phyloP scores from a whole-genome alignment of 2,888 invertebrate genomes.

The Lithosia quadra region DNA sequence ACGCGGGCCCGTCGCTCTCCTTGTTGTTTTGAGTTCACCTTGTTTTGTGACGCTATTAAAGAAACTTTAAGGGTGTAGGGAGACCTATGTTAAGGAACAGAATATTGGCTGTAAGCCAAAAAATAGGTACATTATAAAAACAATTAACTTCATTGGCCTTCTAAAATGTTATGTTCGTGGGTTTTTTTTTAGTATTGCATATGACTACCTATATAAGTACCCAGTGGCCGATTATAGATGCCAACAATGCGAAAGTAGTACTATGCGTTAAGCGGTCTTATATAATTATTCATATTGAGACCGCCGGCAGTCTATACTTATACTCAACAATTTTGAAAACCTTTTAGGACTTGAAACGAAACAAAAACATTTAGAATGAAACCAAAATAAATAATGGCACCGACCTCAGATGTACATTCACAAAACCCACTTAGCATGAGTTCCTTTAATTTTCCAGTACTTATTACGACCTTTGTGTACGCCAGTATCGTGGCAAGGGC shows the following conservation, averaged over 20 bases:
- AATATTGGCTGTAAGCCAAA: not conserved
- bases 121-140: not conserved
- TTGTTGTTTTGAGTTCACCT: conserved; percentile 77
- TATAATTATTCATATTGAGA: too few species aligned
- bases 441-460: conserved; percentile 43
- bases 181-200: not conserved
- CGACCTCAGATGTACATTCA: conserved; percentile 24
- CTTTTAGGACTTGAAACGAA: conserved; percentile 19
- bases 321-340: conserved; percentile 5
- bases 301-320: too few species aligned
- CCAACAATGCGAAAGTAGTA: not conserved
- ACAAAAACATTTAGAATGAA: conserved; percentile 29
- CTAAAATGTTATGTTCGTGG: not conserved
- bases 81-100: conserved; percentile 60
- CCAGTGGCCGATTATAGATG: too few species aligned
- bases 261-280: not conserved
- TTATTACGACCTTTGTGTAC: conserved; percentile 46
- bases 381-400: conserved; percentile 32
- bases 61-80: conserved; percentile 70
- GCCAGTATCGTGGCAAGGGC: conserved; percentile 55
- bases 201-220: not conserved
- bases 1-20: conserved; percentile 60
- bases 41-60: conserved; percentile 75
- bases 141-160: not conserved
- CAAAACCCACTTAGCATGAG: conserved; percentile 40